These are phyloP conservation scores for Apotomis turbidana DNA, from an alignment of 2,888 invertebrate genomes.

Conservation along the genomic window DNA sequence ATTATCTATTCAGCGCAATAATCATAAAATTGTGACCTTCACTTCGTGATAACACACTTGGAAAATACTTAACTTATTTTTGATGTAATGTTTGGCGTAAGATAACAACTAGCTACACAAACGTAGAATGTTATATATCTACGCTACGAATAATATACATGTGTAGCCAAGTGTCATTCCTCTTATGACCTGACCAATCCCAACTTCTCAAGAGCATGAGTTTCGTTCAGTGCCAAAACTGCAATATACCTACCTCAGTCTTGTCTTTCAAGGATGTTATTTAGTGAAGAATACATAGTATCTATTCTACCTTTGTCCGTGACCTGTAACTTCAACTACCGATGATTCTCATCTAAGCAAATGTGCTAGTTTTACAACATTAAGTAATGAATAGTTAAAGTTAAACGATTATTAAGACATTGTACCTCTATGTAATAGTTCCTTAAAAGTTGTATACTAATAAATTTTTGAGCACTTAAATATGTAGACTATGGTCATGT, in stretches of 20 bases:
- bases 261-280: neutral
- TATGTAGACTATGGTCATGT: no score
- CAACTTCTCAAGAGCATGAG: constrained; percentile 9
- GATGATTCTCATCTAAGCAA: neutral
- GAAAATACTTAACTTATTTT: neutral
- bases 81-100: neutral
- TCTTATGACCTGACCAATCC: constrained; percentile 12
- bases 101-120: neutral
- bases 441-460: no score
- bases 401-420: no score
- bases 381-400: no score
- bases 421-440: no score
- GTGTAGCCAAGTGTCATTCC: neutral
- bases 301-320: neutral
- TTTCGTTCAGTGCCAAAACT: constrained; percentile 17
- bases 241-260: neutral
- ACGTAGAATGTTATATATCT: neutral
- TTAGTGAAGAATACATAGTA: neutral
- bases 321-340: neutral
- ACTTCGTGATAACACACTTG: neutral
- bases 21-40: no score
- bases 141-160: neutral
- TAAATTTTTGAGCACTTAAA: no score
- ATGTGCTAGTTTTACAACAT: neutral
- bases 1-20: no score